These are phyloP conservation scores for Drosophila sp. DNA, from an alignment of 1,140 invertebrate genomes.

Conservation along the genomic window DNA sequence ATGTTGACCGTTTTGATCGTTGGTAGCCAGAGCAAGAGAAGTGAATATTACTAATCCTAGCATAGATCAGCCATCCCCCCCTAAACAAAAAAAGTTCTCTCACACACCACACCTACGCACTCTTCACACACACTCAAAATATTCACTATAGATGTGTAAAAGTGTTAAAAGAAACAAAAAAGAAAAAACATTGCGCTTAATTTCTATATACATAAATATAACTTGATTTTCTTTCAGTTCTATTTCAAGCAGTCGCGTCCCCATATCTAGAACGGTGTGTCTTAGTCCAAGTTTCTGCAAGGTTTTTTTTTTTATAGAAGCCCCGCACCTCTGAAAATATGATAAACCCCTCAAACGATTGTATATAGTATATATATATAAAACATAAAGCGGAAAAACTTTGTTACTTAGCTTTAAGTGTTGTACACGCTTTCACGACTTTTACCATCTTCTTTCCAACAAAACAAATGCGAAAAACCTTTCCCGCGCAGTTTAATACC, in stretches of 20 bases:
- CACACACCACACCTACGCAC: slow-evolving; percentile 31
- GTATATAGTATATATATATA: slow-evolving; percentile 25
- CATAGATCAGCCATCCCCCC: slow-evolving; percentile 59
- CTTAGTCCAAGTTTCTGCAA: slow-evolving; percentile 41
- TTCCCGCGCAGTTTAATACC: slow-evolving; percentile 26
- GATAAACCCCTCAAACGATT: slow-evolving; percentile 33
- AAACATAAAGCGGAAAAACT: slow-evolving; percentile 49
- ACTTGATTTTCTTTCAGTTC: slow-evolving; percentile 12
- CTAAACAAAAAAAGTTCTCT: not conserved
- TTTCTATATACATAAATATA: slow-evolving; percentile 1
- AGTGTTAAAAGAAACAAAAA: slow-evolving; percentile 29
- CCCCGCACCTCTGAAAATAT: slow-evolving; percentile 38
- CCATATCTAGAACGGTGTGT: slow-evolving; percentile 54
- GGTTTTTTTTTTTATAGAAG: not conserved
- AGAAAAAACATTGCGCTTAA: slow-evolving; percentile 28
- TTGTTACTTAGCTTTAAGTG: slow-evolving; percentile 79
- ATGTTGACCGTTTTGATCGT: slow-evolving; percentile 58
- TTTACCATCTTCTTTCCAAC: slow-evolving; percentile 38
- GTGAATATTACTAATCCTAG: slow-evolving; percentile 64
- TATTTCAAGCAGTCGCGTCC: slow-evolving; percentile 15
- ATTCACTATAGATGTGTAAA: slow-evolving; percentile 61
- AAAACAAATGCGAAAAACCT: slow-evolving; percentile 34
- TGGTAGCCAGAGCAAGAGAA: slow-evolving; percentile 59
- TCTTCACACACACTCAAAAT: slow-evolving; percentile 21
- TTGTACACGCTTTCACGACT: slow-evolving; percentile 74